Base-by-base conservation (phyloP, 2,888 invertebrate species). In the Schizotus pectinicornis region DNA sequence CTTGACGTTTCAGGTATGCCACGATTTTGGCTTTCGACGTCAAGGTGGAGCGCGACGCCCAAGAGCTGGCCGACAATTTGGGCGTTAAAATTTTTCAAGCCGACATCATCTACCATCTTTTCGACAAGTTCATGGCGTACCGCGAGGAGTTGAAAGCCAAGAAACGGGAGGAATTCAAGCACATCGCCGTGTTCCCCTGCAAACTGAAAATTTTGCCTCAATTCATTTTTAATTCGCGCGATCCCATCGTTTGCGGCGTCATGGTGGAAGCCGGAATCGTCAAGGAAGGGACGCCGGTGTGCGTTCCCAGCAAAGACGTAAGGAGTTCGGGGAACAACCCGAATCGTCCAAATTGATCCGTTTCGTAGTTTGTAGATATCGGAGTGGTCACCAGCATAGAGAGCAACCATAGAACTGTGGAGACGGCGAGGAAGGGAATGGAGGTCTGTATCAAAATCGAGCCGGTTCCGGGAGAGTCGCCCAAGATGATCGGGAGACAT, bases 1-100 rank as follows among this genome's bases (percentile, higher is more conserved):
- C 48, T 50, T 37, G 33, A 22, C 7, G 67, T 78, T 76, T 6
- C 77, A 94, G 93, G 80, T 94, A 90, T 80, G 98, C 99, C 46
- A 94, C 95, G 56, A 98, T 99, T 76, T 84, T 99, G 69, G 99
- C 99, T n/a, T 99, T 99, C 78, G 99, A 99, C 81, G 99, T 99
- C 12, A 97, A 96, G 83, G 88, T 98, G 53, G 99, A 99, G 78
- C 87, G 94, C 57, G 99, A 99, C 77, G 99, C 98, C 1, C 98
- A 99, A 81, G 97, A 98, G 74, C 82, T 98, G 80, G 99, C 99
- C 0, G 98, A 99, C 78, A 86, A 88, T 56, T 80, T 97, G 59
- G 94, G 94, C 54, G 95, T 98, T 51, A 94, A 91, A 82, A 95
- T 99, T 78, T 99, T 99, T 86, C 88, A 94, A 64, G 99, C 99